These are phyloP conservation scores for Drosophila subobscura DNA, from an alignment of 1,140 invertebrate species.

Conservation along the genomic window DNA sequence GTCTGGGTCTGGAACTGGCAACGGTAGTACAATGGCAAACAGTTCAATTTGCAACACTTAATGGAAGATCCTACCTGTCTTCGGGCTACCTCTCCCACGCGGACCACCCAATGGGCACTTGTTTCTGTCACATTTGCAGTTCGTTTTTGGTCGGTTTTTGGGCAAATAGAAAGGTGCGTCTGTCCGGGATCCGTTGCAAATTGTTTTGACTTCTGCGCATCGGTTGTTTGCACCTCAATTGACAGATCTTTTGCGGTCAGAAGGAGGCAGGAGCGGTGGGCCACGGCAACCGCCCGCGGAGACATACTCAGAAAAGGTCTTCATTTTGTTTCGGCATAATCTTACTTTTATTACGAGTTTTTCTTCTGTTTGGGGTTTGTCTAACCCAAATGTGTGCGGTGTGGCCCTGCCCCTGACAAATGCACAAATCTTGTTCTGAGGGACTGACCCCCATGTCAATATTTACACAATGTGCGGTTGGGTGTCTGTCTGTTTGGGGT, in stretches of 20 bases:
- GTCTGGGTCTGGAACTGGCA: neutral
- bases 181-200: conserved; percentile 40
- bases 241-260: conserved; percentile 73
- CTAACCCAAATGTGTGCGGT: conserved; percentile 42
- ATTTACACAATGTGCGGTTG: conserved; percentile 54
- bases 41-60: conserved; percentile 43
- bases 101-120: conserved; percentile 34
- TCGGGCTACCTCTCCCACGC: conserved; percentile 13
- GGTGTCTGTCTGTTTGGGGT: neutral
- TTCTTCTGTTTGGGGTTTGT: conserved; percentile 34
- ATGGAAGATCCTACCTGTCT: conserved; percentile 17
- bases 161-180: conserved; percentile 61
- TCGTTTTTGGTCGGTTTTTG: conserved; percentile 31
- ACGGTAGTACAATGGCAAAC: neutral
- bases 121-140: conserved; percentile 62
- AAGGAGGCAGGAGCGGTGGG: conserved; percentile 13
- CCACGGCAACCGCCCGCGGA: conserved; percentile 21
- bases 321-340: conserved; percentile 25
- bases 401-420: conserved; percentile 49
- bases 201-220: conserved; percentile 49
- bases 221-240: conserved; percentile 74
- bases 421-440: conserved; percentile 71
- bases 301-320: conserved; percentile 28
- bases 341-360: conserved; percentile 4
- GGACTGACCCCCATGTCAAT: conserved; percentile 55